These are phyloP conservation scores for Drosophila recens DNA, from an alignment of 2,888 invertebrate species.

Conservation along the genomic window DNA sequence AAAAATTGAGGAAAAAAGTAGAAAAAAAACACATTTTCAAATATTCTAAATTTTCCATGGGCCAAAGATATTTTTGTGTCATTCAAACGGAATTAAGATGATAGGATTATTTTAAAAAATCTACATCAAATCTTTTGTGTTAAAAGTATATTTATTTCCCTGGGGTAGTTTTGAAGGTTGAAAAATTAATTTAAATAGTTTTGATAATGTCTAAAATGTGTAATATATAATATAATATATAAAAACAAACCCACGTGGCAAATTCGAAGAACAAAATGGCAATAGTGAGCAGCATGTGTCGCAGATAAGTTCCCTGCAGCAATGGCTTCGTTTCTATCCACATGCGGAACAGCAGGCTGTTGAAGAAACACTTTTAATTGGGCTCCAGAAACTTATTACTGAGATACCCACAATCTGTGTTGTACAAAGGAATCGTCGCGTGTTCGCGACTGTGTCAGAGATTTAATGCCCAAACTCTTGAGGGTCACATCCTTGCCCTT, in stretches of 20 bases:
- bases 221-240: no score
- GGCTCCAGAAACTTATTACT: neutral
- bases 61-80: no score
- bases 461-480: constrained; percentile 15
- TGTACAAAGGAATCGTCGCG: accelerated
- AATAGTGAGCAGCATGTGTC: constrained; percentile 10
- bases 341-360: constrained; percentile 15
- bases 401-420: constrained; percentile 16
- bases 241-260: constrained; percentile 28
- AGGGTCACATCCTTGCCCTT: constrained; percentile 40
- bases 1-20: no score
- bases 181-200: no score
- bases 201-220: no score
- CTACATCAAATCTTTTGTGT: no score
- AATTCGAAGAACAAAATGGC: constrained; percentile 8
- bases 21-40: no score
- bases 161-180: no score
- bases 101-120: no score
- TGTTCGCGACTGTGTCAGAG: constrained; percentile 16
- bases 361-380: neutral
- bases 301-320: constrained; percentile 2
- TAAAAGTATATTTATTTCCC: no score
- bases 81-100: no score
- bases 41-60: no score
- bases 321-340: constrained; percentile 43